Percentiles rank a stretch among this genome's conserved stretches.
phyloP scores from a whole-genome alignment of 2,888 invertebrate species.

The Agrochola circellaris region DNA sequence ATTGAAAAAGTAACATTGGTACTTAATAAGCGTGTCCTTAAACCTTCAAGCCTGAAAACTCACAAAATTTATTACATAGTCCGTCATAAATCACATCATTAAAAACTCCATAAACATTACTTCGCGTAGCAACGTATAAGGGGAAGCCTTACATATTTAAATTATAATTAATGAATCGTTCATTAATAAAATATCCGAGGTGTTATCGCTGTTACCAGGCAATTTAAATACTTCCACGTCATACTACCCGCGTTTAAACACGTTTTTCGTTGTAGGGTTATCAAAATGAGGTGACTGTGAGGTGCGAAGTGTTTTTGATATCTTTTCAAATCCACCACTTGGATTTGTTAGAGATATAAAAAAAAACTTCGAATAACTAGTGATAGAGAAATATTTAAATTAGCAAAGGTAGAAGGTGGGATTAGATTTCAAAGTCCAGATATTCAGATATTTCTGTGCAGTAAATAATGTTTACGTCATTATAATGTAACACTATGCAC shows the following conservation, averaged over 20 bases:
- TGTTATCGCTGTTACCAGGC: slow-evolving; percentile 32
- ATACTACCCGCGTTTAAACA: slow-evolving; percentile 19
- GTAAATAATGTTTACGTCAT: not conserved
- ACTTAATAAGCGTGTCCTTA: too few relatives aligned
- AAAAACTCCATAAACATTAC: not conserved
- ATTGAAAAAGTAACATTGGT: too few relatives aligned
- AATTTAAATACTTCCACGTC: slow-evolving; percentile 48
- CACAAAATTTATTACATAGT: not conserved
- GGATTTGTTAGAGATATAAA: not conserved
- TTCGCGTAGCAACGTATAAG: slow-evolving; percentile 3
- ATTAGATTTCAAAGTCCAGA: not conserved
- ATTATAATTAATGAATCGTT: slow-evolving; percentile 59
- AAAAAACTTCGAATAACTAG: not conserved
- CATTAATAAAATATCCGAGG: slow-evolving; percentile 47
- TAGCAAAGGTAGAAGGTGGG: not conserved
- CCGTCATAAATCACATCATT: not conserved
- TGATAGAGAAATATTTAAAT: not conserved
- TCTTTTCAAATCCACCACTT: too few relatives aligned
- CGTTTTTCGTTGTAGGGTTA: slow-evolving; percentile 17
- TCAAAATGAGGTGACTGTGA: slow-evolving; percentile 15
- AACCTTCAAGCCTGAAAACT: not conserved
- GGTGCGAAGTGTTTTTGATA: too few relatives aligned
- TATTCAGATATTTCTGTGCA: not conserved
- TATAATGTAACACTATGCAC: too few relatives aligned
- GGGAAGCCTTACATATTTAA: slow-evolving; percentile 41